Conservation (phyloP, 1,140 invertebrate genomes). For the Ceratina japonica region DNA sequence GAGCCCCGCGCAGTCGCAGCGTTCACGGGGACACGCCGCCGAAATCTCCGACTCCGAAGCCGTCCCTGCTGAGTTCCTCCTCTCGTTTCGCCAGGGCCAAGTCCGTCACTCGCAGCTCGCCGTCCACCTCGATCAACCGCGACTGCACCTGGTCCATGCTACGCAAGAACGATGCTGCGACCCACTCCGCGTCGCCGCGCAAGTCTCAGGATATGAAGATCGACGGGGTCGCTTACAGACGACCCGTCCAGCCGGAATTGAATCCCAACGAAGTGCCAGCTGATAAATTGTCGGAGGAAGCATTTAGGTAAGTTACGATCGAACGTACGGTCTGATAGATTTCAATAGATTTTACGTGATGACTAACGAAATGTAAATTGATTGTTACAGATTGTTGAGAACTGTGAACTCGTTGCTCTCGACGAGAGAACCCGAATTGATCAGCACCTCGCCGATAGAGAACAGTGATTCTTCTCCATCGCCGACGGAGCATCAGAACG, state of each 20-base stretch:
- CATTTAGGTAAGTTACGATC: conserved; percentile 77
- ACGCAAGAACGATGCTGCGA: conserved; percentile 72
- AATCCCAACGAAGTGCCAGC: conserved; percentile 80
- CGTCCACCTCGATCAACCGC: conserved; percentile 52
- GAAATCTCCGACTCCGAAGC: conserved; percentile 32
- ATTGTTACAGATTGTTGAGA: conserved; percentile 79
- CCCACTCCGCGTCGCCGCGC: conserved; percentile 65
- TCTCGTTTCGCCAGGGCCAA: conserved; percentile 74
- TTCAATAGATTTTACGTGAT: not conserved
- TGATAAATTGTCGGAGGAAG: conserved; percentile 85
- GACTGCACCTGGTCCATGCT: conserved; percentile 76
- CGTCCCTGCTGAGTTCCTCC: conserved; percentile 55
- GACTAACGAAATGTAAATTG: not conserved
- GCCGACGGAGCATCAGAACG: conserved; percentile 46
- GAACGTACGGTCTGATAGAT: not conserved
- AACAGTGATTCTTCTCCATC: conserved; percentile 54
- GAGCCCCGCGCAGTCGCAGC: conserved; percentile 77
- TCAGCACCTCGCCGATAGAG: conserved; percentile 70
- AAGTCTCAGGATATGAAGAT: conserved; percentile 66
- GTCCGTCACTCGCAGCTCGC: conserved; percentile 76
- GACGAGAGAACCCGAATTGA: conserved; percentile 83
- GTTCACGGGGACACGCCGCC: conserved; percentile 68
- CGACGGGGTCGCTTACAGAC: conserved; percentile 66
- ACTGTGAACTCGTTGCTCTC: conserved; percentile 84
- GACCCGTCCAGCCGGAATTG: conserved; percentile 66